A percentile compares a stretch with the other conserved stretches of the same genome.
Evolutionary conservation across 2,888 invertebrate species (phyloP).

Genomic region (Cantharis lateralis): DNA sequence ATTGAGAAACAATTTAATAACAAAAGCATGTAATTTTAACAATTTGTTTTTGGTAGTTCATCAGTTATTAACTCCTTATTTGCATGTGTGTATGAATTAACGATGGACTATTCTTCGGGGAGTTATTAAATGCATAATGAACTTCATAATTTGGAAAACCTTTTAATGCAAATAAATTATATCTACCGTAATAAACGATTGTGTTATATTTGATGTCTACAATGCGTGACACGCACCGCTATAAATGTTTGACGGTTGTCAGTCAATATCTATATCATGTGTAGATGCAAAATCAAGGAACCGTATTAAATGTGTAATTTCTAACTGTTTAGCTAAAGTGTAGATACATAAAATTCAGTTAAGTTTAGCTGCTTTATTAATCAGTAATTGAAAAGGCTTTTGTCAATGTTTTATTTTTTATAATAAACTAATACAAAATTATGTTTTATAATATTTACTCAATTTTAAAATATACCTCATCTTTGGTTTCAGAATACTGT

Average conservation of each 20-base stretch:
- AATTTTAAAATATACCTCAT: background rate
- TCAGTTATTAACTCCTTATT: background rate
- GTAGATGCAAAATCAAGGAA: slow-evolving; percentile 13
- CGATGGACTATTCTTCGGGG: background rate
- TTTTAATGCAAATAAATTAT: slow-evolving; percentile 6
- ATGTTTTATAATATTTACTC: background rate
- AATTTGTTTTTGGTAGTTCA: background rate
- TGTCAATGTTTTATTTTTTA: no score
- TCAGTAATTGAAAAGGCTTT: background rate
- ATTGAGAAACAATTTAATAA: background rate
- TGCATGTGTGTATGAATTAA: background rate
- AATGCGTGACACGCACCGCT: slow-evolving; percentile 18
- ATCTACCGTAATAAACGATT: slow-evolving; percentile 16
- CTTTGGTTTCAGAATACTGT: background rate
- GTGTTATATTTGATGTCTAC: slow-evolving; percentile 8
- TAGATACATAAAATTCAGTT: slow-evolving; percentile 6
- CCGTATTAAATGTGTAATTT: slow-evolving; percentile 19
- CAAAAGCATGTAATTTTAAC: background rate
- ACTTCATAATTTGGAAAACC: background rate
- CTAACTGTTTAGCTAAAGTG: slow-evolving; percentile 20
- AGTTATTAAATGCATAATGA: background rate
- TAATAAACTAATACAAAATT: no score
- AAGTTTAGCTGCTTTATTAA: background rate
- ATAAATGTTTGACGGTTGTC: slow-evolving; percentile 24
- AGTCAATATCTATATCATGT: slow-evolving; percentile 16